Evolutionary conservation across 2,888 invertebrate genomes (phyloP).

Genomic region (Cenopis cana): DNA sequence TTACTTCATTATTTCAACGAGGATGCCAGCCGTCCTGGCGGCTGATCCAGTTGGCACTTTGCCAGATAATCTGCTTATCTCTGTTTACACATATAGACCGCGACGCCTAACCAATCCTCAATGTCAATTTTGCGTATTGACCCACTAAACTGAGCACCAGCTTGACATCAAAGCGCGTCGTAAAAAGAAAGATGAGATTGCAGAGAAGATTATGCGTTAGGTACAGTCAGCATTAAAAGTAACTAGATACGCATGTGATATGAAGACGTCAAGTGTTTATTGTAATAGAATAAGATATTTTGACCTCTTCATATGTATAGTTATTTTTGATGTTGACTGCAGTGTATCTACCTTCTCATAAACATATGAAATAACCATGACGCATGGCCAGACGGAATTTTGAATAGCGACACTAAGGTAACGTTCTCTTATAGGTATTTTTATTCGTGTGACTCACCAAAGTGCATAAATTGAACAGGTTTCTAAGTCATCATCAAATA

Average conservation of each 20-base stretch:
- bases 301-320: too few species aligned
- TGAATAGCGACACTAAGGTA: constrained; percentile 11
- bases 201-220: neutral
- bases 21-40: constrained; percentile 23
- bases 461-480: neutral
- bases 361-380: constrained; percentile 10
- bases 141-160: constrained; percentile 52
- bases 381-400: constrained; percentile 19
- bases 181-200: constrained; percentile 16
- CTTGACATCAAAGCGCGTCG: constrained; percentile 17
- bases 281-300: too few species aligned
- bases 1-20: constrained; percentile 9
- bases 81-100: constrained; percentile 57
- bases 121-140: constrained; percentile 71
- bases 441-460: constrained; percentile 9
- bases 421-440: constrained; percentile 20
- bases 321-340: too few species aligned
- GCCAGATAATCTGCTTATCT: constrained; percentile 60
- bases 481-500: neutral
- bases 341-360: constrained; percentile 7
- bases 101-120: constrained; percentile 63
- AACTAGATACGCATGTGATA: too few species aligned
- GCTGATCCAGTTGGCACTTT: constrained; percentile 66
- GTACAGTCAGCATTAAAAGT: too few species aligned
- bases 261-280: too few species aligned